Evolutionary conservation across 2,113 vertebrate genomes (phyloP).

Genomic region (Plectropomus leopardus): DNA sequence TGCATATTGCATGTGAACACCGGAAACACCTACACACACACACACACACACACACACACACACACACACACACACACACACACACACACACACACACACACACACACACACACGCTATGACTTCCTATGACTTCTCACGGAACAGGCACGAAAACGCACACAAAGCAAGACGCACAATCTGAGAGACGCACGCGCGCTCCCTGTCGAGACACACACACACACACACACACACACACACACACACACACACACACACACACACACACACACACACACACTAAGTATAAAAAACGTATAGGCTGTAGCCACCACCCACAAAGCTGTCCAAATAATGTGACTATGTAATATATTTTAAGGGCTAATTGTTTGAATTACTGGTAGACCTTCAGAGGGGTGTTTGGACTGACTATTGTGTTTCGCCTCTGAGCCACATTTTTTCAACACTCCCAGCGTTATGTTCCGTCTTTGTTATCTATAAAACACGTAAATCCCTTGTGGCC

Average conservation of each 20-base stretch:
- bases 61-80: neutral
- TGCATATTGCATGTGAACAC: neutral
- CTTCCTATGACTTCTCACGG: neutral
- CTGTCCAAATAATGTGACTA: conserved; percentile 49
- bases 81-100: neutral
- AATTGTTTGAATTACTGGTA: conserved; percentile 61
- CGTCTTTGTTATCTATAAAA: conserved; percentile 65
- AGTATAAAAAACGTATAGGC: conserved; percentile 7
- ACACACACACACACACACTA: neutral
- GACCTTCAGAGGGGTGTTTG: conserved; percentile 14
- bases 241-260: neutral
- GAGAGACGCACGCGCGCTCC: neutral
- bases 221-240: neutral
- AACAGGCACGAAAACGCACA: neutral
- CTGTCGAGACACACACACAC: neutral
- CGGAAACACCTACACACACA: neutral
- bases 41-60: neutral
- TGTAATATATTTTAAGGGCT: conserved; percentile 31
- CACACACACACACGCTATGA: too few species aligned
- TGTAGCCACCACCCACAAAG: conserved; percentile 41
- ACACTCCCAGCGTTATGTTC: conserved; percentile 41
- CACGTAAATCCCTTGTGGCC: conserved; percentile 67
- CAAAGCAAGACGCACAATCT: too few species aligned
- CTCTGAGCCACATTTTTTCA: conserved; percentile 44
- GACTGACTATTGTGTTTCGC: conserved; percentile 49